Percentiles rank a stretch among this genome's conserved stretches.
These are phyloP conservation scores for Scaptomyza tumidula DNA, from an alignment of 2,888 invertebrate species.

Conservation along the genomic window DNA sequence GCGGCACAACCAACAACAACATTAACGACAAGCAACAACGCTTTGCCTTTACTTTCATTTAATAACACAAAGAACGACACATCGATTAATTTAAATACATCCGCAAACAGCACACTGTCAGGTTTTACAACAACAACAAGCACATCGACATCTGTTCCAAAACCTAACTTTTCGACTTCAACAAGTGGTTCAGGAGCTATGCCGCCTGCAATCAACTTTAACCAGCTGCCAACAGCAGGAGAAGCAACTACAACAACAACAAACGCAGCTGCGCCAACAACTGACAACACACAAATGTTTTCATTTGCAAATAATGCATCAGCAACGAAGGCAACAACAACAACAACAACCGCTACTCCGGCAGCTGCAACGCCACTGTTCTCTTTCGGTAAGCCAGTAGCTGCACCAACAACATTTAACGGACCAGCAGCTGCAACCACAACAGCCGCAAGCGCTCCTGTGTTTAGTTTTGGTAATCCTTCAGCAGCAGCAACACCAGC, in stretches of 20 bases:
- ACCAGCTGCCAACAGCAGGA: conserved; percentile 2
- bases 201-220: conserved; percentile 2
- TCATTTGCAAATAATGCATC: conserved; percentile 20
- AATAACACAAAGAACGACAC: not conserved
- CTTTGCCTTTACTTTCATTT: conserved; percentile 14
- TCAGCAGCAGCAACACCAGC: not conserved
- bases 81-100: conserved; percentile 1
- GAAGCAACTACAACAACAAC: conserved; percentile 17
- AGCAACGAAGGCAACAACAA: conserved; percentile 4
- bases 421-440: not conserved
- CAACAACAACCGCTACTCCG: not conserved
- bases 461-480: conserved; percentile 15
- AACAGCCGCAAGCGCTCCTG: not conserved
- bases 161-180: conserved; percentile 15
- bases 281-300: conserved; percentile 11
- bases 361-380: conserved; percentile 29
- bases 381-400: conserved; percentile 21
- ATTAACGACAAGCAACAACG: conserved; percentile 5
- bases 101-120: not conserved
- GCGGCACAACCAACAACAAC: conserved; percentile 19
- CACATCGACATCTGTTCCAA: conserved; percentile 6
- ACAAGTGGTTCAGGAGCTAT: not conserved
- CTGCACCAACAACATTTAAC: conserved; percentile 5
- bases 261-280: conserved; percentile 11
- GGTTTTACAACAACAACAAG: conserved; percentile 1